Percentiles rank a stretch among this genome's conserved stretches.
These are phyloP conservation scores for Pedionomus torquatus DNA, from an alignment of 2,113 vertebrate genomes.

Conservation along the genomic window DNA sequence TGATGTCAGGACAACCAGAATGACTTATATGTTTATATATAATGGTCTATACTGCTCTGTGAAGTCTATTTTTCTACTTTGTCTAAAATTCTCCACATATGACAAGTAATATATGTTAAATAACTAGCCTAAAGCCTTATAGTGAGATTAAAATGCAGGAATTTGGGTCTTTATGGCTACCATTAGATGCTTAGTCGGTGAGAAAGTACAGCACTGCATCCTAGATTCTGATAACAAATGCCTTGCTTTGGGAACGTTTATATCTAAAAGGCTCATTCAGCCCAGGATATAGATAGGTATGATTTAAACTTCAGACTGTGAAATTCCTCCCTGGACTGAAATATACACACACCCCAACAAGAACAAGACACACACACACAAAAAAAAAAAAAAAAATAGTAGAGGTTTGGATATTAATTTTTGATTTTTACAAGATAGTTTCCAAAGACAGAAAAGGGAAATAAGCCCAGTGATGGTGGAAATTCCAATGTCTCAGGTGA, in stretches of 20 bases:
- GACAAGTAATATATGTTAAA: background rate
- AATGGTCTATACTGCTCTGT: background rate
- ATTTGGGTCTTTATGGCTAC: background rate
- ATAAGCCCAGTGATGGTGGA: background rate
- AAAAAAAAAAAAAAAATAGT: background rate
- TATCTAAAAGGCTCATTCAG: background rate
- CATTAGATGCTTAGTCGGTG: background rate
- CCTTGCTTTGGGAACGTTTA: background rate
- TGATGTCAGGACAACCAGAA: background rate
- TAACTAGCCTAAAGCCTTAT: background rate
- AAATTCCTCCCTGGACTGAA: background rate
- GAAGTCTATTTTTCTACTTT: background rate
- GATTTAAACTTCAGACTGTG: background rate
- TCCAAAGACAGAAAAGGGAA: conserved; percentile 20
- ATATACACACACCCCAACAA: background rate
- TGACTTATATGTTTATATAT: background rate
- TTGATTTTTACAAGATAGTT: background rate
- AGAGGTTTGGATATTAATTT: background rate
- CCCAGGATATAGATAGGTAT: background rate
- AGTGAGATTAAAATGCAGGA: background rate
- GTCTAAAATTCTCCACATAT: background rate
- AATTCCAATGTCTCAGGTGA: conserved; percentile 42
- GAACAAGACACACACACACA: too few species aligned
- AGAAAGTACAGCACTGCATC: background rate
- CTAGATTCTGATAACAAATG: conserved; percentile 6